Evolutionary conservation across 1,140 invertebrate genomes (phyloP), one percentile per base, ranked within the genome.

Genomic region (Cyrtorhinus lividipennis): DNA sequence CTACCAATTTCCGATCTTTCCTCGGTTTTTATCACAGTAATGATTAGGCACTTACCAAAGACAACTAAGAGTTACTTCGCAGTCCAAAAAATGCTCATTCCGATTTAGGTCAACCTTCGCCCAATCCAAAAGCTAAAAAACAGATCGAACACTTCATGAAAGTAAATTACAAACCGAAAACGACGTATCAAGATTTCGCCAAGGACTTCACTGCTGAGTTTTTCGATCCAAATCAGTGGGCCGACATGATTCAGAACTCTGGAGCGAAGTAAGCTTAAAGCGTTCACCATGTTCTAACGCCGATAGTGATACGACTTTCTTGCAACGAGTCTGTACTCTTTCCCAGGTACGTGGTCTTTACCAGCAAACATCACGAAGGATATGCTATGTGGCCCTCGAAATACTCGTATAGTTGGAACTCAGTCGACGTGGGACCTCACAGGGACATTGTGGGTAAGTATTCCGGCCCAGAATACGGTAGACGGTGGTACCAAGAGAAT

Each of bases 341-440:
- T 58, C 61, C 53, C 64, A 89, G 86, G 72, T 91, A 95, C 71
- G 79, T 95, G 3, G 88, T 96, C 1, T 70, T 96, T 1, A 95
- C 92, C 1, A 90, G 85, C 68, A 96, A 96, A 76, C 93, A 96
- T 78, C 92, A 95, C 71, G 92, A 95, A 74, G 92, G 92, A 12
- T 95, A 79, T 68, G 90, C 91, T 0, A 62, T 95, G 24, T 95
- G 90, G 83, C 92, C 92, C 25, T 93, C 89, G 0, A 83, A 81
- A 66, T 81, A 84, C 62, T 85, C 90, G 0, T 95, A 84, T 69
- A 88, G 89, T 69, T 96, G 92, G 92, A 96, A 96, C 76, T 77
- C 90, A 0, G 72, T 83, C 62, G 92, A 95, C 69, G 78, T 91
- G 62, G 93, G 93, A 44, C 90, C 92, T 12, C 82, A 86, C 62